phyloP scores from a whole-genome alignment of 2,797 vertebrate genomes.

The Lepus oiostolus region DNA sequence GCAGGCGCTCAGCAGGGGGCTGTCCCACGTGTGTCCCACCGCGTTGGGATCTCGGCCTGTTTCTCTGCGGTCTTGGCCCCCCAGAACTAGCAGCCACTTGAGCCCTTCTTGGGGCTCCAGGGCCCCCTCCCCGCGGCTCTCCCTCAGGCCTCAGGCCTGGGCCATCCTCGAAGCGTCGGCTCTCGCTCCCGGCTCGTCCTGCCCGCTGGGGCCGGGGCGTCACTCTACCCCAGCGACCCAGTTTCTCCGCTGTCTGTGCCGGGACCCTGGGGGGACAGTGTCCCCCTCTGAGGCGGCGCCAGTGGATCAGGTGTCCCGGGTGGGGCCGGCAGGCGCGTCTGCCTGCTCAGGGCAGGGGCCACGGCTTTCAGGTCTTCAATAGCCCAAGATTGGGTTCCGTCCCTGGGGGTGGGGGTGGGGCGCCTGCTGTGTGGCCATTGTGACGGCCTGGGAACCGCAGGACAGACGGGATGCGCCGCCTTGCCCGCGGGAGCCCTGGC shows the following conservation, averaged over 20 bases:
- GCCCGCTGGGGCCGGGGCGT: constrained; percentile 7
- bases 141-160: background rate
- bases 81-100: background rate
- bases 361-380: constrained; percentile 85
- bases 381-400: constrained; percentile 88
- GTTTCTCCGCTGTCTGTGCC: constrained; percentile 79
- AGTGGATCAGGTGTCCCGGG: constrained; percentile 86
- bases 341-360: constrained; percentile 55
- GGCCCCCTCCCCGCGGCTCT: background rate
- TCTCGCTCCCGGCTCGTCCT: background rate
- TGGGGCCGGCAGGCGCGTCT: constrained; percentile 52
- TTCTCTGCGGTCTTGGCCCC: background rate
- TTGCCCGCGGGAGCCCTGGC: constrained; percentile 49
- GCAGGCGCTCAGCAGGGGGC: no score
- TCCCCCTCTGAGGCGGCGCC: constrained; percentile 78
- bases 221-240: constrained; percentile 85
- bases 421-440: constrained; percentile 86
- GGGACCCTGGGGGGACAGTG: constrained; percentile 81
- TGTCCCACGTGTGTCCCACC: background rate
- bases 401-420: constrained; percentile 80
- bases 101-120: background rate
- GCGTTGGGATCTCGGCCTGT: background rate
- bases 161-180: background rate
- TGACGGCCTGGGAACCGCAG: constrained; percentile 88
- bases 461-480: constrained; percentile 72